Evolutionary conservation across 2,888 invertebrate genomes (phyloP).

Genomic region (Ellobium chinense): DNA sequence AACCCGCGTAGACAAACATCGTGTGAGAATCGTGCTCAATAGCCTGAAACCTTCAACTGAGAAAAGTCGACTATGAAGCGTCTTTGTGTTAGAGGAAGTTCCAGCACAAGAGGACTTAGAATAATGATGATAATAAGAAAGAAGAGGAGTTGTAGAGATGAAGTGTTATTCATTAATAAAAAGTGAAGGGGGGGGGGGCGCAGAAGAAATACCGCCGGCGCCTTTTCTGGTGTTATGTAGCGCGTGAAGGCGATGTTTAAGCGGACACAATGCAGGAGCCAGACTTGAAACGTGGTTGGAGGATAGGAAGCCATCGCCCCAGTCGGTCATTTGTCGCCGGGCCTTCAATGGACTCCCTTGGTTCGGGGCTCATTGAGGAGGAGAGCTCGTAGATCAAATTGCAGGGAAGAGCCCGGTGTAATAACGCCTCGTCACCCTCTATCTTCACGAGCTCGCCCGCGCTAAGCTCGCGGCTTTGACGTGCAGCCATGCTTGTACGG

Average conservation of each 20-base stretch:
- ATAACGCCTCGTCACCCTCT: conserved; percentile 34
- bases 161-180: background rate
- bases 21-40: background rate
- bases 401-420: background rate
- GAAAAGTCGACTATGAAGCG: background rate
- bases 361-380: conserved; percentile 2
- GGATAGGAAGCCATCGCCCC: background rate
- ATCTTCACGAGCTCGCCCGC: conserved; percentile 11
- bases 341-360: conserved; percentile 8
- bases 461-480: conserved; percentile 18
- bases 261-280: background rate
- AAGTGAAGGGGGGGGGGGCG: background rate
- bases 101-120: no score
- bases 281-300: background rate
- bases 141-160: background rate
- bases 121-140: no score
- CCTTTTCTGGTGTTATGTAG: conserved; percentile 6
- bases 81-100: background rate
- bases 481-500: conserved; percentile 28
- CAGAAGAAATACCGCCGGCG: background rate
- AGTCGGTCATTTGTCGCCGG: background rate
- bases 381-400: conserved; percentile 26
- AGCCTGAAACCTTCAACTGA: no score
- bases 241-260: background rate
- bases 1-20: background rate